Evolutionary conservation across 2,888 invertebrate species (phyloP).

Genomic region (Parasteatoda lunata): DNA sequence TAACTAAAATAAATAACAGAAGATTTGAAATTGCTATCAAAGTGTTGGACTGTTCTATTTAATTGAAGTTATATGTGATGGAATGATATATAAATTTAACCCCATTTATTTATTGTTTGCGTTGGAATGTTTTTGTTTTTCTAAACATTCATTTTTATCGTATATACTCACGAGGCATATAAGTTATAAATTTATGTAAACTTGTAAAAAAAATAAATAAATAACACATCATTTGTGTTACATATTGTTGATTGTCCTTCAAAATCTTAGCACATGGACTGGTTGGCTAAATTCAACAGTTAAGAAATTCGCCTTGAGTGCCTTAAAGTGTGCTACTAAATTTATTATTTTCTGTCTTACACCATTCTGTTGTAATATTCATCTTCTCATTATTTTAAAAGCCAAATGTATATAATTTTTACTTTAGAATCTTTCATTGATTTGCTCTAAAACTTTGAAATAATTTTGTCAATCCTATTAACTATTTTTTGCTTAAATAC

Average conservation of each 20-base stretch:
- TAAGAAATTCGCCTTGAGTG: conserved; percentile 61
- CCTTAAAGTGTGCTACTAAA: conserved; percentile 66
- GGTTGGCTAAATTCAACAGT: conserved; percentile 58
- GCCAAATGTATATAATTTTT: too few species aligned
- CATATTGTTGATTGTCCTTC: conserved; percentile 60
- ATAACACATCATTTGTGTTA: conserved; percentile 53
- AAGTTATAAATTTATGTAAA: conserved; percentile 54
- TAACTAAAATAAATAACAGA: too few species aligned
- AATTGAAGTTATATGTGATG: too few species aligned
- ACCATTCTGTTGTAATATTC: too few species aligned
- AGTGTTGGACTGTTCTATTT: too few species aligned
- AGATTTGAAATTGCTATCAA: too few species aligned
- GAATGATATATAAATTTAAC: too few species aligned
- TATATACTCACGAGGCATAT: conserved; percentile 33
- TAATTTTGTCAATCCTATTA: too few species aligned
- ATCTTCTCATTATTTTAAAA: too few species aligned
- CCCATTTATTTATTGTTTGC: too few species aligned
- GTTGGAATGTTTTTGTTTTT: neutral
- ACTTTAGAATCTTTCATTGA: too few species aligned
- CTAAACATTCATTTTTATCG: neutral
- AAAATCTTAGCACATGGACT: conserved; percentile 66
- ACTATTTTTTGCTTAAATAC: neutral
- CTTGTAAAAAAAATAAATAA: conserved; percentile 29
- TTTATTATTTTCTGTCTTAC: conserved; percentile 24
- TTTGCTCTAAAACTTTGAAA: too few species aligned